Base-by-base conservation (phyloP, 2,797 vertebrate genomes). In the Pseudocheirus occidentalis region DNA sequence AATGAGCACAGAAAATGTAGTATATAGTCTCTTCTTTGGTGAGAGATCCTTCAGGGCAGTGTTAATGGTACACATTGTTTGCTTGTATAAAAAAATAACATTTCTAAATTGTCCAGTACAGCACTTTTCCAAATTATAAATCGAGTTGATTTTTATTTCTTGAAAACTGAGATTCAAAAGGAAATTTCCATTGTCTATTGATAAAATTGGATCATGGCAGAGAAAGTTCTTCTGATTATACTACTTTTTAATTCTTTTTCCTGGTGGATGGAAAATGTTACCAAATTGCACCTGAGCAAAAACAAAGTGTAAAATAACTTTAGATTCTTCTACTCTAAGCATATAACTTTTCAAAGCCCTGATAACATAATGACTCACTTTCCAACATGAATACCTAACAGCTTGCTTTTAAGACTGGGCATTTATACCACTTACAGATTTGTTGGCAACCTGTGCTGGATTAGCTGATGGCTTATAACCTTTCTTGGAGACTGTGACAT, bases 71-170 rank as follows among this genome's bases (percentile, higher is more conserved):
- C 95, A 97, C 95, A 94, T 96, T 95, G 94, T 95, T 95, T 96
- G 95, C 87, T 93, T 97, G 93, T 97, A 5, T 90, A 94, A 95
- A 97, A 95, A 97, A 97, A 95, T 94, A 58, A 89, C 90, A n/a
- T 96, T 96, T 96, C 95, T 94, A 97, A 97, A 96, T 97, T 97
- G 95, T 94, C 95, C 91, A 90, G 96, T 97, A 94, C 55, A 97
- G 95, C 97, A 97, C 93, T 97, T 98, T 97, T 92, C 56, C 91
- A 96, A 97, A 97, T 97, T 96, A 91, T 96, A 97, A 98, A 92
- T 10, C 1, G 90, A 94, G 91, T 94, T 96, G 95, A 55, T 96
- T 98, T 87, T 97, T 95, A 46, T 97, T 50, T 97, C 97, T 91
- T 40, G 92, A 90, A 96, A 96, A 97, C 96, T 34, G 62, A 97